These are phyloP conservation scores for Phaedon cochleariae DNA, from an alignment of 2,888 invertebrate species.

Conservation along the genomic window DNA sequence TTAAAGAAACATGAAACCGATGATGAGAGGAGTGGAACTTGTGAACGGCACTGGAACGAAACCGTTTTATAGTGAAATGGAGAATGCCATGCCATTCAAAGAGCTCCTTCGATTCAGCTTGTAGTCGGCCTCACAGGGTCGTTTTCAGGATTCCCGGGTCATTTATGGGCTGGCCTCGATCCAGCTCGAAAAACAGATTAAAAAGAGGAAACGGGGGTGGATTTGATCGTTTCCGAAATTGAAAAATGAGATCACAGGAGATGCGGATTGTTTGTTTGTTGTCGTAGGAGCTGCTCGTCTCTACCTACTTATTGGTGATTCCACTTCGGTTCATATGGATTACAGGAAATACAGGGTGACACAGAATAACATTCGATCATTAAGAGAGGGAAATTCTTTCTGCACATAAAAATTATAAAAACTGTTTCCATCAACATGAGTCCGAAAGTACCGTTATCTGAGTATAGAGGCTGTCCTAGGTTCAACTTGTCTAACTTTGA, in stretches of 20 bases:
- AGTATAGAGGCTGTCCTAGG: too few species aligned
- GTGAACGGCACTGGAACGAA: background rate
- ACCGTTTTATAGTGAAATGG: background rate
- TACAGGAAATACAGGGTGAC: background rate
- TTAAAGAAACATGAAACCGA: too few species aligned
- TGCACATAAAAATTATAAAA: too few species aligned
- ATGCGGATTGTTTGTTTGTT: background rate
- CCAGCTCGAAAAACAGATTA: background rate
- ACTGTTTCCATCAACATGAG: too few species aligned
- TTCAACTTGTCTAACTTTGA: too few species aligned
- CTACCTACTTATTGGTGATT: background rate
- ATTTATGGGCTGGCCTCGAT: constrained; percentile 1
- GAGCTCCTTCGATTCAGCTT: background rate
- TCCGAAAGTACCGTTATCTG: too few species aligned
- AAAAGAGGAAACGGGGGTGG: background rate
- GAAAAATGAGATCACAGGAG: constrained; percentile 1
- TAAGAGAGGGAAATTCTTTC: too few species aligned
- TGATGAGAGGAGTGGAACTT: too few species aligned
- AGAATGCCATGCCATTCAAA: too few species aligned
- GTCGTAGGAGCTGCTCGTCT: background rate
- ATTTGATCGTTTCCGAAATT: background rate
- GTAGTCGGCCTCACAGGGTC: background rate
- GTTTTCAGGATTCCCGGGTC: background rate
- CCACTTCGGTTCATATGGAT: background rate
- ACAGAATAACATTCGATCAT: too few species aligned